phyloP scores from a whole-genome alignment of 2,113 vertebrate genomes.

The Solea solea region DNA sequence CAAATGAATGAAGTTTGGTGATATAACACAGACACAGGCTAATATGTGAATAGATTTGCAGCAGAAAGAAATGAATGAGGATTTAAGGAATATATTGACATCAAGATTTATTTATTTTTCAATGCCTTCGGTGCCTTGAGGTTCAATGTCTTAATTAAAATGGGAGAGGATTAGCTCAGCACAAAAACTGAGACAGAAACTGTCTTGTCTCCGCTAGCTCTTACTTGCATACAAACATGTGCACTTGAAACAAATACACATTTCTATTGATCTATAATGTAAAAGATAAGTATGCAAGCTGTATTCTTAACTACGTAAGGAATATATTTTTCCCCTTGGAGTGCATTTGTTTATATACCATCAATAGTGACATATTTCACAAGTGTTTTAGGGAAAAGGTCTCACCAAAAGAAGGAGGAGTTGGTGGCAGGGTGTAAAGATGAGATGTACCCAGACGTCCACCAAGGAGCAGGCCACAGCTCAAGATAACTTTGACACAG shows the following conservation, averaged over 20 bases:
- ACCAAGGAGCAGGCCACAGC: no score
- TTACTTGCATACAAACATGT: not conserved
- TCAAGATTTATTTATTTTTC: not conserved
- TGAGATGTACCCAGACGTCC: no score
- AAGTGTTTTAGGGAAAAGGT: no score
- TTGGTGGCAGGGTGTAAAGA: no score
- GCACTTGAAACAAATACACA: not conserved
- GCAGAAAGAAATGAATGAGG: not conserved
- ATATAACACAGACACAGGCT: not conserved
- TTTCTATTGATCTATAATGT: not conserved
- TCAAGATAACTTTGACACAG: no score
- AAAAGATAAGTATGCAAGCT: conserved; percentile 1
- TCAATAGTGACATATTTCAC: no score
- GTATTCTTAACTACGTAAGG: not conserved
- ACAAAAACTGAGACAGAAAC: not conserved
- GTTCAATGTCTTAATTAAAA: not conserved
- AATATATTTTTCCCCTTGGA: no score
- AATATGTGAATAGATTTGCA: not conserved
- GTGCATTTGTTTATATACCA: no score
- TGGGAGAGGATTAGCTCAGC: not conserved
- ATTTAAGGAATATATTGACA: not conserved
- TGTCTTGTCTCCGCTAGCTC: not conserved
- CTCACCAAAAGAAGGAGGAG: no score
- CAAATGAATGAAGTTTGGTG: not conserved
- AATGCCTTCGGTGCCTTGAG: no score